Percentiles rank a stretch among this genome's conserved stretches.
These are phyloP conservation scores for Stratiomys singularior DNA, from an alignment of 2,888 invertebrate species.

Conservation along the genomic window DNA sequence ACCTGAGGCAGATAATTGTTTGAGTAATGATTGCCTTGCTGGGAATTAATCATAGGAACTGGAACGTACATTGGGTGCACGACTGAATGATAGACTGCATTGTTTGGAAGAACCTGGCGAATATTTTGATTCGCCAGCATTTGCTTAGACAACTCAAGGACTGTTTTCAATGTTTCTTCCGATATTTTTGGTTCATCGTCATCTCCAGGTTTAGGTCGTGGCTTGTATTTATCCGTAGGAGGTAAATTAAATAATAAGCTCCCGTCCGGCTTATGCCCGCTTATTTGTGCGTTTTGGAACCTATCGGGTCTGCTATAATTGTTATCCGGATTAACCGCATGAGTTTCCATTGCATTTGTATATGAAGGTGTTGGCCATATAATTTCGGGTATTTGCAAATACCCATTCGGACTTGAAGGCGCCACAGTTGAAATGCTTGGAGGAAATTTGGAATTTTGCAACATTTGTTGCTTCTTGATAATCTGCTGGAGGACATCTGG, in stretches of 20 bases:
- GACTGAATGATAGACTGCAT: conserved; percentile 58
- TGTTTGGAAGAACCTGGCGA: conserved; percentile 59
- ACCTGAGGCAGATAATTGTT: conserved; percentile 28
- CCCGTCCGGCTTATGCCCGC: conserved; percentile 64
- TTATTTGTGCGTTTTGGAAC: conserved; percentile 62
- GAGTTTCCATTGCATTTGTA: too few relatives aligned
- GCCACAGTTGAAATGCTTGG: neutral
- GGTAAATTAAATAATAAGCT: conserved; percentile 62
- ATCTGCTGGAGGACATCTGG: conserved; percentile 52
- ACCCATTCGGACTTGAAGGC: neutral
- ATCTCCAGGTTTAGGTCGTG: conserved; percentile 44
- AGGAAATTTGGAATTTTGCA: neutral
- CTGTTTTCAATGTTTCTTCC: conserved; percentile 64
- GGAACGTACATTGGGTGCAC: conserved; percentile 62
- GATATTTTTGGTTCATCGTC: conserved; percentile 61
- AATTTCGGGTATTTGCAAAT: neutral
- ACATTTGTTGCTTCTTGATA: conserved; percentile 51
- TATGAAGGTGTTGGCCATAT: neutral
- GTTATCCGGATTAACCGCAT: conserved; percentile 54
- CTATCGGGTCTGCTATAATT: conserved; percentile 47
- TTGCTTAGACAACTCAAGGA: conserved; percentile 64
- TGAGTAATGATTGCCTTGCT: conserved; percentile 1
- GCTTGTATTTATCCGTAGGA: neutral
- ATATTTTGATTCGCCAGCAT: conserved; percentile 63
- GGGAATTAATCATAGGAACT: conserved; percentile 31